Evolutionary conservation across 2,888 invertebrate genomes (phyloP).

Genomic region (Aquatica leii): DNA sequence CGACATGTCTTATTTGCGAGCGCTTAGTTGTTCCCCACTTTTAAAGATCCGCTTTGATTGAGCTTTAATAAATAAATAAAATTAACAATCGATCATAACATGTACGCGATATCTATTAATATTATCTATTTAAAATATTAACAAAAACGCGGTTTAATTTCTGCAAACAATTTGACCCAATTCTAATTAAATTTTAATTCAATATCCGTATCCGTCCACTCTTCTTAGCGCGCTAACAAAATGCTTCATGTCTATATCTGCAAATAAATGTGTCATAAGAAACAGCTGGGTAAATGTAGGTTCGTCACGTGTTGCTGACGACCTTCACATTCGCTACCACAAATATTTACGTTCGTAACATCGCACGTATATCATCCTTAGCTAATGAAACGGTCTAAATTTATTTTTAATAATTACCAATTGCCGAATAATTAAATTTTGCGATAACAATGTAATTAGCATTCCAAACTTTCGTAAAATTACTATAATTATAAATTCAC

Average conservation of each 20-base stretch:
- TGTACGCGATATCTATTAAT: constrained; percentile 5
- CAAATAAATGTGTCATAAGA: constrained; percentile 33
- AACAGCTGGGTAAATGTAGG: constrained; percentile 33
- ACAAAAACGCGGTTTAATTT: too few species aligned
- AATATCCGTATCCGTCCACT: background rate
- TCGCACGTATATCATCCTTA: constrained; percentile 25
- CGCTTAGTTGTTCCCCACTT: constrained; percentile 45
- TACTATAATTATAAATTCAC: too few species aligned
- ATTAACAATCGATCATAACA: constrained; percentile 8
- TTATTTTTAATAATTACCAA: background rate
- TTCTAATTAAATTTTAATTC: background rate
- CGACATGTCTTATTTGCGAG: constrained; percentile 39
- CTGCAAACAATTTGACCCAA: constrained; percentile 3
- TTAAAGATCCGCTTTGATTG: constrained; percentile 20
- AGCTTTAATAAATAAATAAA: constrained; percentile 22
- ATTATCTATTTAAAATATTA: constrained; percentile 3
- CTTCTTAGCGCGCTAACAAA: constrained; percentile 7
- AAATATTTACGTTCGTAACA: constrained; percentile 32
- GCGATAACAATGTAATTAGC: too few species aligned
- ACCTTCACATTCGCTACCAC: constrained; percentile 38
- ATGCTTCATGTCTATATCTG: constrained; percentile 20
- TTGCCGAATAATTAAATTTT: too few species aligned
- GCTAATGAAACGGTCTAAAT: constrained; percentile 13
- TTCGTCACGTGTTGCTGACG: constrained; percentile 38
- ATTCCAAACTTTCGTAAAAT: too few species aligned